phyloP scores from a whole-genome alignment of 92 coral and sea anemone species.

The Porites divaricata region DNA sequence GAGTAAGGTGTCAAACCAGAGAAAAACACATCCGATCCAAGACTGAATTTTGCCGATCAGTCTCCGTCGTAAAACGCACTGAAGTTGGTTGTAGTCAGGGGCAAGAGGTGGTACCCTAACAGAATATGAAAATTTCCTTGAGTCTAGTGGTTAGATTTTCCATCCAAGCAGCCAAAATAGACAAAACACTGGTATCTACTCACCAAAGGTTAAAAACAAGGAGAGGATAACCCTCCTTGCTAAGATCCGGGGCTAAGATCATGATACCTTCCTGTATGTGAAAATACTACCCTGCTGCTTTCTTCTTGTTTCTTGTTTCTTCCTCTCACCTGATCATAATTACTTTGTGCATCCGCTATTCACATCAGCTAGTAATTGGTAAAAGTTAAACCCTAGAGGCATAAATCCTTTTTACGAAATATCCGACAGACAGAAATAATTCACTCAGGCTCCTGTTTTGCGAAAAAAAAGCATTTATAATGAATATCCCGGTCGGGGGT shows the following conservation, averaged over 20 bases:
- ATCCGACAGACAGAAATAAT: neutral
- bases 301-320: too few species aligned
- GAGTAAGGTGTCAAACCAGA: neutral
- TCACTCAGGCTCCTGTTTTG: too few species aligned
- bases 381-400: neutral
- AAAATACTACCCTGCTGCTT: too few species aligned
- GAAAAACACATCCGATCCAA: neutral
- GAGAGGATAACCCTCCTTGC: too few species aligned
- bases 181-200: neutral
- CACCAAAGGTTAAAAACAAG: neutral
- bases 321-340: neutral
- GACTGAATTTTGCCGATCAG: neutral
- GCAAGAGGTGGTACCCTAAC: neutral
- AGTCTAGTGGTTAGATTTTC: neutral
- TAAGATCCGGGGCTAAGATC: too few species aligned
- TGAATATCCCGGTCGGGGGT: too few species aligned
- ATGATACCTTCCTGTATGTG: too few species aligned
- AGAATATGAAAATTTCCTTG: neutral
- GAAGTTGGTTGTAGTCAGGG: too few species aligned
- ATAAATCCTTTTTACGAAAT: neutral
- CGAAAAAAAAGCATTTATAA: too few species aligned
- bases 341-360: conserved; percentile 4
- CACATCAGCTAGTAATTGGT: neutral
- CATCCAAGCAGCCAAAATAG: neutral
- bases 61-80: too few species aligned